Percentiles rank a stretch among this genome's conserved stretches.
Evolutionary conservation across 2,113 vertebrate genomes (phyloP).

Genomic region (Forbesichthys agassizii): DNA sequence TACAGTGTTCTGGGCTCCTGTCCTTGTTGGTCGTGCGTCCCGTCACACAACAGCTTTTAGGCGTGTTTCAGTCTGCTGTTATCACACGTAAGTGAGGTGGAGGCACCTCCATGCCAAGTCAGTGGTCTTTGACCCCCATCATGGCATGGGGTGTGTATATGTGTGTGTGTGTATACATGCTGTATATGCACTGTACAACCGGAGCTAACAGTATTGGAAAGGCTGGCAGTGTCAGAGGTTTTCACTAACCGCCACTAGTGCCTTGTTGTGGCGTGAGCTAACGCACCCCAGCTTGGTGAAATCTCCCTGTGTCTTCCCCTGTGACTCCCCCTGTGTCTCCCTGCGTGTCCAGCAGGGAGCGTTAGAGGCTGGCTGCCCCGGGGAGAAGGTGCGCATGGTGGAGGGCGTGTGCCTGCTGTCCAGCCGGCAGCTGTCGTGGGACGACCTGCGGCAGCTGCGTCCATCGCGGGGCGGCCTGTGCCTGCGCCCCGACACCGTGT

Average conservation of each 20-base stretch:
- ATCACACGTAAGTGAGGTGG: no score
- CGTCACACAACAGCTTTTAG: no score
- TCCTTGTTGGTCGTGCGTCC: no score
- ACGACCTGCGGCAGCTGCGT: conserved; percentile 94
- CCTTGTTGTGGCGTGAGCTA: not conserved
- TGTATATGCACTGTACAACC: no score
- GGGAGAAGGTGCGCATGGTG: conserved; percentile 97
- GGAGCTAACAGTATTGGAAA: no score
- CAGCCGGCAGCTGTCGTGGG: conserved; percentile 91
- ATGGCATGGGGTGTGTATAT: no score
- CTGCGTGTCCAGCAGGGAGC: conserved; percentile 69
- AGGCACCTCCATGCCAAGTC: no score
- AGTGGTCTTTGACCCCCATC: no score
- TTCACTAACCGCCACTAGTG: not conserved
- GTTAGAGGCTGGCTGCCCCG: conserved; percentile 89
- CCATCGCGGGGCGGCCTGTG: conserved; percentile 92
- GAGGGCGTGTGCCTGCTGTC: conserved; percentile 96
- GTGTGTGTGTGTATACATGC: no score
- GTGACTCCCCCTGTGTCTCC: not conserved
- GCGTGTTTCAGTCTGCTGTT: no score
- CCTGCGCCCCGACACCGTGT: conserved; percentile 96
- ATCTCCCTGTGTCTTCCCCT: not conserved
- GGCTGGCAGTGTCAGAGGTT: not conserved
- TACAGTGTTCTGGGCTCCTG: no score
- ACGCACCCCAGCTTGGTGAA: no score